Evolutionary conservation across 2,888 invertebrate genomes (phyloP).

Genomic region (Tyria jacobaeae): DNA sequence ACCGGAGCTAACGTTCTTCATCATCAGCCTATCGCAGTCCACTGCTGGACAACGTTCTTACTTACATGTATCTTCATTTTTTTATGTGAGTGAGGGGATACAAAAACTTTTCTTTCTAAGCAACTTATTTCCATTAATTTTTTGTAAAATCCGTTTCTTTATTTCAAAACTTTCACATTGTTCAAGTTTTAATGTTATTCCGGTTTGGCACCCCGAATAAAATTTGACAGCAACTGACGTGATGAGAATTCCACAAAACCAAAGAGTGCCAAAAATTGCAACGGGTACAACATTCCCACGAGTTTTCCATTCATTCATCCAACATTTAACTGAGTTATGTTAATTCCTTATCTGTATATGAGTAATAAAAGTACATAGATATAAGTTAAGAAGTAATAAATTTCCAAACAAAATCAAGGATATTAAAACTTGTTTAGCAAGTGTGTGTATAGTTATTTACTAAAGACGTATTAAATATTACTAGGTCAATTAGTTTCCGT

Average conservation of each 20-base stretch:
- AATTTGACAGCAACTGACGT: neutral
- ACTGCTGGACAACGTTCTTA: no score
- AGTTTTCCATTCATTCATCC: no score
- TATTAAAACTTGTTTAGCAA: conserved; percentile 59
- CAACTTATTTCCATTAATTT: conserved; percentile 41
- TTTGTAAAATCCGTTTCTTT: conserved; percentile 21
- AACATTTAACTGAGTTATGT: neutral
- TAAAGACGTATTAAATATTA: conserved; percentile 64
- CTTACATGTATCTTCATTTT: conserved; percentile 26
- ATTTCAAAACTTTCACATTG: conserved; percentile 35
- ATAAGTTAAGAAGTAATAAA: conserved; percentile 19
- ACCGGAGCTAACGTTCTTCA: no score
- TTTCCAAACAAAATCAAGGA: conserved; percentile 44
- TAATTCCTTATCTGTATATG: neutral
- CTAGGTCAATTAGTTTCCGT: conserved; percentile 71
- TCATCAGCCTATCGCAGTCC: no score
- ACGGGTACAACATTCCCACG: neutral
- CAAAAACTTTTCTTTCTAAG: conserved; percentile 31
- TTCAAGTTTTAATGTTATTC: conserved; percentile 40
- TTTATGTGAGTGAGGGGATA: conserved; percentile 33
- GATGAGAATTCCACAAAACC: neutral
- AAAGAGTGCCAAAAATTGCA: neutral
- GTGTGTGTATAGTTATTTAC: conserved; percentile 46
- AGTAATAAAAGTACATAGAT: conserved; percentile 7
- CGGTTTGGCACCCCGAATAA: conserved; percentile 29